Base-by-base conservation (phyloP, 1,140 invertebrate species). In the Cherax quadricarinatus region DNA sequence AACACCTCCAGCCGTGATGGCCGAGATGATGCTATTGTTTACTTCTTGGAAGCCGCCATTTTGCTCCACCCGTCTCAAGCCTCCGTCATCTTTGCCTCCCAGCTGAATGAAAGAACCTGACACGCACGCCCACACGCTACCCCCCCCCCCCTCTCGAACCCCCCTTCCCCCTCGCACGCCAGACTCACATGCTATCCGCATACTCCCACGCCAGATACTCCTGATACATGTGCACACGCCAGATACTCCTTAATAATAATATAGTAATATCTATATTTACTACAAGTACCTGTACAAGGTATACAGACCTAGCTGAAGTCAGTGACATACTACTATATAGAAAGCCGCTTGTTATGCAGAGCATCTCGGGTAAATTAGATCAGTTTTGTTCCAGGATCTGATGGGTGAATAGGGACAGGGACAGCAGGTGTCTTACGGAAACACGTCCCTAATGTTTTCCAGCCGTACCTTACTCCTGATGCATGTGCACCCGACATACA, bases 11-110 rank as follows among this genome's bases (percentile, higher is more conserved):
- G 84, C 57, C 84, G 62, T 86, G 84, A 86, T 86, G 84, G 84
- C 62, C 84, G 41, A 86, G 62, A 86, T 86, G 84, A 86, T 30
- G 84, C 84, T 62, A 70, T 86, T 86, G 84, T 86, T 86, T 57
- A 70, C 41, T 86, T 86, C 84, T 62, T 66, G 84, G 84, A 86
- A 86, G 84, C 84, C 62, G 84, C 84, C 84, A 86, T 86, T 86
- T 86, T 86, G 84, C 84, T 70, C 84, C 24, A 53, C 14, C 80
- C 80, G 80, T 14, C 80, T 21, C 80, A 30, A 9, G 14, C 80
- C 80, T 49, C 41, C 80, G 80, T 82, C 80, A 82, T 82, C 80
- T 53, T 53, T 5, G 80, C 80, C 21, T 82, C 80, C 48, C 80
- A 18, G 9, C 48, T 53, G 49, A 53, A 21, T 82, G 49, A 53